phyloP scores from a whole-genome alignment of 2,797 vertebrate species.

The Tangara arthus region DNA sequence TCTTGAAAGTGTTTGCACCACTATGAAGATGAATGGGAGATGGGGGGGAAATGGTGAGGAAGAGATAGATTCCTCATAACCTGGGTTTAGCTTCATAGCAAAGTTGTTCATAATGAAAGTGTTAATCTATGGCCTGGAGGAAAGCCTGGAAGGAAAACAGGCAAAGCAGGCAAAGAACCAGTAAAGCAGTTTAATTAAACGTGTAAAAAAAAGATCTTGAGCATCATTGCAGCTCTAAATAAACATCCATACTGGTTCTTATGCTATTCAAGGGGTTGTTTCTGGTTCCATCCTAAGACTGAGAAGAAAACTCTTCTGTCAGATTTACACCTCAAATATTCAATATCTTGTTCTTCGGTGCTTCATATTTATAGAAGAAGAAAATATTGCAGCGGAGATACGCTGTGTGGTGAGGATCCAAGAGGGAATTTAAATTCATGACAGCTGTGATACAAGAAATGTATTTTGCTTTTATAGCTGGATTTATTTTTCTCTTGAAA shows the following conservation, averaged over 20 bases:
- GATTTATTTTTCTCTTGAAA: background rate
- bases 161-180: background rate
- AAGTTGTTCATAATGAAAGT: background rate
- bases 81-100: background rate
- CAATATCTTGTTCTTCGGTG: background rate
- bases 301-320: background rate
- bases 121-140: background rate
- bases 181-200: background rate
- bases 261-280: background rate
- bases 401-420: background rate
- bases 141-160: background rate
- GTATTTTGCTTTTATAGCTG: background rate
- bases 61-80: background rate
- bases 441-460: constrained; percentile 12
- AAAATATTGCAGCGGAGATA: background rate
- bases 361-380: background rate
- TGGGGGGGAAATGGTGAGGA: background rate
- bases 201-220: background rate
- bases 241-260: background rate
- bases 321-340: constrained; percentile 1
- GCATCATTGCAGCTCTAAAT: background rate
- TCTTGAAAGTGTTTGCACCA: background rate
- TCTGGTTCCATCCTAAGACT: background rate
- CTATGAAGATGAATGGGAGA: background rate
- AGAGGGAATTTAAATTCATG: constrained; percentile 17